phyloP scores from a whole-genome alignment of 2,888 invertebrate genomes.

The Acanthosepion esculentum region DNA sequence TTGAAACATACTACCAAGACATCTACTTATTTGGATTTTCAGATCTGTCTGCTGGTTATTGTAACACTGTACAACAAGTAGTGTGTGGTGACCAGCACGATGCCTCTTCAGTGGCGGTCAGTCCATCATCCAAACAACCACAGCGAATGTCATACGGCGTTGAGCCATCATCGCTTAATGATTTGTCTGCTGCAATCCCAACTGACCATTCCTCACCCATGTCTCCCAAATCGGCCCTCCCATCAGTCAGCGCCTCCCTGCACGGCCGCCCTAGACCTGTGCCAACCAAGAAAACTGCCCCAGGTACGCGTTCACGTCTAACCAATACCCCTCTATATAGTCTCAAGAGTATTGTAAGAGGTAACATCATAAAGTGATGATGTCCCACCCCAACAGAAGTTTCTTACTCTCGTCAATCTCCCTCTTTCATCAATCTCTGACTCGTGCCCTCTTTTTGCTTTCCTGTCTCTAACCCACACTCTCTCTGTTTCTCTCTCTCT shows the following conservation, averaged over 20 bases:
- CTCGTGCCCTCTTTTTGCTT: not conserved
- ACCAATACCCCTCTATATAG: not conserved
- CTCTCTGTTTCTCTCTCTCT: not conserved
- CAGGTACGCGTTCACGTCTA: slow-evolving; percentile 58
- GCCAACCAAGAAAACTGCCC: slow-evolving; percentile 76
- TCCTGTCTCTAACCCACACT: not conserved
- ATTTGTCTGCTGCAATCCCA: slow-evolving; percentile 45
- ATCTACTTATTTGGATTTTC: slow-evolving; percentile 47
- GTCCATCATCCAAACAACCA: slow-evolving; percentile 46
- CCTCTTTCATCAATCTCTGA: not conserved
- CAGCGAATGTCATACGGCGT: slow-evolving; percentile 45
- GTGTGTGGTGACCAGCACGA: slow-evolving; percentile 48
- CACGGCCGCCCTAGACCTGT: slow-evolving; percentile 84
- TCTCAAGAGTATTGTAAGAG: slow-evolving; percentile 23
- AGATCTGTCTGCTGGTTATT: slow-evolving; percentile 45
- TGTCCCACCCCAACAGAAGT: not conserved
- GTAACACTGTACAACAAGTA: slow-evolving; percentile 43
- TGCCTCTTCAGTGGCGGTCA: slow-evolving; percentile 41
- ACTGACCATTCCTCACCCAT: slow-evolving; percentile 48
- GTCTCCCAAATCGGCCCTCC: slow-evolving; percentile 60
- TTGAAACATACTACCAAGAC: slow-evolving; percentile 42
- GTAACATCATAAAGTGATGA: not conserved
- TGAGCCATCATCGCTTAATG: slow-evolving; percentile 46
- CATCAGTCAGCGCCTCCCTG: slow-evolving; percentile 55
- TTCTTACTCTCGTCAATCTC: not conserved